A percentile compares a stretch with the other conserved stretches of the same genome.
These are phyloP conservation scores for Bufo bufo DNA, from an alignment of 2,113 vertebrate species.

Conservation along the genomic window DNA sequence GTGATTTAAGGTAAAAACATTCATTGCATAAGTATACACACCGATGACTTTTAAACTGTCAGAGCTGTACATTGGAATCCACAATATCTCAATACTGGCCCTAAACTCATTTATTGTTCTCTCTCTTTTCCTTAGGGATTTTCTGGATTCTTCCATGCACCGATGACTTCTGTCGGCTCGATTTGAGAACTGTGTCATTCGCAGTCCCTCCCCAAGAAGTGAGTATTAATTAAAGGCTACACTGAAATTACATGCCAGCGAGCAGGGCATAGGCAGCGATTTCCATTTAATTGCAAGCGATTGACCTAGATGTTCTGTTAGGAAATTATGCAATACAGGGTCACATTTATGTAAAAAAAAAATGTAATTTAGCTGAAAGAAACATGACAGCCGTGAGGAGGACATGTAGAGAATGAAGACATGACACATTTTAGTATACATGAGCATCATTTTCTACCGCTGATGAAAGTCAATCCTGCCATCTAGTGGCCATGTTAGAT, in stretches of 20 bases:
- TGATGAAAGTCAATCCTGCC: not conserved
- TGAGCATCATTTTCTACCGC: too few species aligned
- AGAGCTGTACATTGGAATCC: too few species aligned
- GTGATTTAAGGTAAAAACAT: too few species aligned
- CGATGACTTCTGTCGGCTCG: constrained; percentile 68
- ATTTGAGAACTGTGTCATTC: constrained; percentile 68
- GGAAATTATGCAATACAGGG: not conserved
- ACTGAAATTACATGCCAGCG: not conserved
- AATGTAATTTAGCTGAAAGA: not conserved
- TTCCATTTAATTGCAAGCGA: not conserved
- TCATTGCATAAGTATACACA: too few species aligned
- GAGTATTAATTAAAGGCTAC: constrained; percentile 32
- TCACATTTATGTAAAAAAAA: not conserved
- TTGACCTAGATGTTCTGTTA: not conserved
- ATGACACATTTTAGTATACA: not conserved
- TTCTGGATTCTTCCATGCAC: constrained; percentile 71
- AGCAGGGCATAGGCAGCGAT: not conserved
- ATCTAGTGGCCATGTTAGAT: constrained; percentile 2
- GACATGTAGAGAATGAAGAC: not conserved
- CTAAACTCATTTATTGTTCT: not conserved
- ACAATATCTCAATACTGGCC: too few species aligned
- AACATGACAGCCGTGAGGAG: not conserved
- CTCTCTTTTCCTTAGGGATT: constrained; percentile 63
- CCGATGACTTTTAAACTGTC: too few species aligned
- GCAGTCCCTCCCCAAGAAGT: constrained; percentile 71